These are phyloP conservation scores for Climacteris rufus DNA, from an alignment of 2,113 vertebrate genomes.

Conservation along the genomic window DNA sequence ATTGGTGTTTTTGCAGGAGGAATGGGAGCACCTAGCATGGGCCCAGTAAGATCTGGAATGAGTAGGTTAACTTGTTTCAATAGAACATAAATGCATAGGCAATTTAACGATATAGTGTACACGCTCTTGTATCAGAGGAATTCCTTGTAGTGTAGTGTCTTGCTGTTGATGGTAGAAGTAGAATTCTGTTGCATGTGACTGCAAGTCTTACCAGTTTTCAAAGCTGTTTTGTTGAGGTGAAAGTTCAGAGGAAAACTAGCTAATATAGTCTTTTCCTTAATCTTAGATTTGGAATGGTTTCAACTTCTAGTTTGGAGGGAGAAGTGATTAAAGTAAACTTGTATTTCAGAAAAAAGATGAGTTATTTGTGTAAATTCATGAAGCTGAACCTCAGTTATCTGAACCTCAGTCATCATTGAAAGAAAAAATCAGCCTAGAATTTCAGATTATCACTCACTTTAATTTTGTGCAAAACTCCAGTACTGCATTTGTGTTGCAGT, in stretches of 20 bases:
- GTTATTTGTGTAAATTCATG: not conserved
- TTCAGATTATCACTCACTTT: not conserved
- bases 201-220: not conserved
- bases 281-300: not conserved
- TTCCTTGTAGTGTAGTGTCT: not conserved
- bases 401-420: not conserved
- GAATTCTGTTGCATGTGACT: not conserved
- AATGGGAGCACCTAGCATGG: constrained; percentile 91
- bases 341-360: not conserved
- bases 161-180: not conserved
- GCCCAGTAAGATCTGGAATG: constrained; percentile 89
- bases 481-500: not conserved
- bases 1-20: constrained; percentile 89
- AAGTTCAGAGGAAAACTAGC: not conserved
- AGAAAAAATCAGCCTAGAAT: not conserved
- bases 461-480: not conserved
- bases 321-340: not conserved
- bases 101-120: not conserved
- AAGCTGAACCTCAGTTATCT: not conserved
- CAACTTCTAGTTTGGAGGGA: not conserved
- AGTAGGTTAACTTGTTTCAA: constrained; percentile 80
- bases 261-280: not conserved
- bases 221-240: not conserved
- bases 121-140: not conserved
- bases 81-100: constrained; percentile 54